These are phyloP conservation scores for Heliconius hermathena DNA, from an alignment of 1,140 invertebrate species.

Conservation along the genomic window DNA sequence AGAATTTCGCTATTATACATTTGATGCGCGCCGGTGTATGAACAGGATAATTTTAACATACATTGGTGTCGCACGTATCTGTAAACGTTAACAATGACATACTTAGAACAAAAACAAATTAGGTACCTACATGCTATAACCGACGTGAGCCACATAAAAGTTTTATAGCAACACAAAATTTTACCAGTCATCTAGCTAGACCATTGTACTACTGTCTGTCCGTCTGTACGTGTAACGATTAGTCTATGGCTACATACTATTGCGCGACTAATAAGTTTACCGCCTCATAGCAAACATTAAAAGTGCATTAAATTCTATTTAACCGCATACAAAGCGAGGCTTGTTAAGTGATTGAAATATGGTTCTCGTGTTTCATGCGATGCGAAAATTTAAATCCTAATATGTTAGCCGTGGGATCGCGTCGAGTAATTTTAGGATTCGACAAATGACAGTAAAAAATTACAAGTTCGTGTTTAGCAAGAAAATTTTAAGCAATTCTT, in stretches of 20 bases:
- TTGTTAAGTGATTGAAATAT: conserved; percentile 70
- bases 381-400: conserved; percentile 44
- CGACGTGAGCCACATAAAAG: conserved; percentile 55
- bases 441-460: neutral
- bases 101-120: conserved; percentile 31
- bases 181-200: conserved; percentile 29
- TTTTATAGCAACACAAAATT: conserved; percentile 40
- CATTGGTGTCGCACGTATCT: neutral
- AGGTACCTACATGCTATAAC: conserved; percentile 22
- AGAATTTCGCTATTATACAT: neutral
- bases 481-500: neutral
- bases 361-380: conserved; percentile 52
- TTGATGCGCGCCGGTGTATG: neutral
- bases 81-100: conserved; percentile 21
- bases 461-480: neutral
- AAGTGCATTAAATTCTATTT: conserved; percentile 75
- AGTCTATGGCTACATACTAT: conserved; percentile 44
- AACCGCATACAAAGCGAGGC: conserved; percentile 57
- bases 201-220: conserved; percentile 52
- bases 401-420: conserved; percentile 1
- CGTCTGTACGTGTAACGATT: conserved; percentile 59
- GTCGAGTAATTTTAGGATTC: neutral
- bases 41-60: conserved; percentile 1
- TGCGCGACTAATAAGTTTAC: conserved; percentile 54
- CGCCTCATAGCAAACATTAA: conserved; percentile 69